phyloP scores from a whole-genome alignment of 2,888 invertebrate genomes.

The Cephus pulcher region DNA sequence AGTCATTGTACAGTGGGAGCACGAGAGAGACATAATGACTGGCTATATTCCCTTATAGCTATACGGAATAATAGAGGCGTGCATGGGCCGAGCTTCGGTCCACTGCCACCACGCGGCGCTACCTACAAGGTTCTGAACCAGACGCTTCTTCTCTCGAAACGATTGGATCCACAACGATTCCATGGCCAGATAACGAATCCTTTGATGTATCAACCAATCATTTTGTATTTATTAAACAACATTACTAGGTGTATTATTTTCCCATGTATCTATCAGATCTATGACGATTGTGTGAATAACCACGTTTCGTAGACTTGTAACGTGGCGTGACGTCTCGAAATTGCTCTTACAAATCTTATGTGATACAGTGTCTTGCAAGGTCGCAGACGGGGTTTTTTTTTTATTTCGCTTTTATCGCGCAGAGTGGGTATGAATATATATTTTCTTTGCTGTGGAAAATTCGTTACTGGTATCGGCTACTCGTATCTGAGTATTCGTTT shows the following conservation, averaged over 20 bases:
- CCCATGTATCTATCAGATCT: background rate
- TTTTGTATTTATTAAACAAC: no score
- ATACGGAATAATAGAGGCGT: conserved; percentile 3
- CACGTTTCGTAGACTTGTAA: background rate
- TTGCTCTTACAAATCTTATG: background rate
- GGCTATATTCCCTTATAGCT: background rate
- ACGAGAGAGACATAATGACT: conserved; percentile 10
- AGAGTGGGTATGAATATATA: background rate
- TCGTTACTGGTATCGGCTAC: background rate
- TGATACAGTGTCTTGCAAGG: background rate
- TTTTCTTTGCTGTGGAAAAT: background rate
- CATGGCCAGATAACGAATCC: background rate
- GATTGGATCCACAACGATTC: background rate
- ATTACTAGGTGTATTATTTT: background rate
- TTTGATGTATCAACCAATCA: background rate
- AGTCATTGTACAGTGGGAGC: background rate
- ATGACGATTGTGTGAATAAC: background rate
- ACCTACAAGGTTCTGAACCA: conserved; percentile 28
- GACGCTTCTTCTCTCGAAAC: background rate
- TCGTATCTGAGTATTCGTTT: background rate
- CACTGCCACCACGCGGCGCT: conserved; percentile 42
- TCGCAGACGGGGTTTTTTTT: background rate
- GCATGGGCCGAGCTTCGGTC: conserved; percentile 33
- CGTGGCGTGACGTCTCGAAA: background rate
- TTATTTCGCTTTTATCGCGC: background rate